These are phyloP conservation scores for Gila robusta DNA, from an alignment of 2,797 vertebrate species.

Conservation along the genomic window DNA sequence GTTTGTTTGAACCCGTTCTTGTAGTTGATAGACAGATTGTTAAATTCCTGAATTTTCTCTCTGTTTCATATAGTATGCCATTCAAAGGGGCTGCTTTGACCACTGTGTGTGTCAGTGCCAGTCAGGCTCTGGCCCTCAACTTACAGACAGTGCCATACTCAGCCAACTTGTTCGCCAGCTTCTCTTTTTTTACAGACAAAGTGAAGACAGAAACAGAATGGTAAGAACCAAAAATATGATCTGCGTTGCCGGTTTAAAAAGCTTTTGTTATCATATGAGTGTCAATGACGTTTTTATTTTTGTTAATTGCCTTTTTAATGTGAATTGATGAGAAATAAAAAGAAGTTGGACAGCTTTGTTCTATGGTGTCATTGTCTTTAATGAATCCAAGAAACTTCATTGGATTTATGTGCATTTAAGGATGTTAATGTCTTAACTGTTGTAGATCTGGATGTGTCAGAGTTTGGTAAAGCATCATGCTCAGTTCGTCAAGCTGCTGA, in stretches of 20 bases:
- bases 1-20: background rate
- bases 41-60: background rate
- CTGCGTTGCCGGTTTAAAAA: background rate
- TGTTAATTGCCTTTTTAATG: background rate
- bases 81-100: conserved; percentile 92
- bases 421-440: conserved; percentile 30
- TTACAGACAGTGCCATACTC: conserved; percentile 80
- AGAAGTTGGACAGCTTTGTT: background rate
- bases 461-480: conserved; percentile 91
- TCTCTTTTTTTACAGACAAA: conserved; percentile 95
- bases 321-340: background rate
- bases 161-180: conserved; percentile 91
- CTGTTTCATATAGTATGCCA: conserved; percentile 81
- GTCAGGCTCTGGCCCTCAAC: conserved; percentile 75
- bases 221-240: conserved; percentile 75
- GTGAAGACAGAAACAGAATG: conserved; percentile 91
- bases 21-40: background rate
- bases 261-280: background rate
- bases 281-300: background rate
- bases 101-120: conserved; percentile 81
- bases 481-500: conserved; percentile 90
- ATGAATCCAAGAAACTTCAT: background rate
- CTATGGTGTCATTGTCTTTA: background rate
- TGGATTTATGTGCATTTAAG: conserved; percentile 1
- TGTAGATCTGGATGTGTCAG: conserved; percentile 96